A percentile compares a stretch with the other conserved stretches of the same genome.
Evolutionary conservation across 2,797 vertebrate species (phyloP).

Genomic region (Sebastes umbrosus): DNA sequence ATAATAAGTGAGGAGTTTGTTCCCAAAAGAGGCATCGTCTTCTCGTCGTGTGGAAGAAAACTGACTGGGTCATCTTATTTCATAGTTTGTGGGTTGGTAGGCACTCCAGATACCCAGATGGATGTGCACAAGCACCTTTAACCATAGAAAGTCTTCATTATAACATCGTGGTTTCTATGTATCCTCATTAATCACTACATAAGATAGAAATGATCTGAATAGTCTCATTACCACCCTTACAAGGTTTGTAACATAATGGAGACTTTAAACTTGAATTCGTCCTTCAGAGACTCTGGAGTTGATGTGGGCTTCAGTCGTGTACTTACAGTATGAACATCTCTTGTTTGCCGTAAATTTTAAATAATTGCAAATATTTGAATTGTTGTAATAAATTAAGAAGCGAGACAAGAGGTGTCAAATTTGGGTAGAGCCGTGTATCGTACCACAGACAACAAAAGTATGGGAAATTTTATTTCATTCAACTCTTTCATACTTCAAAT

Average conservation of each 20-base stretch:
- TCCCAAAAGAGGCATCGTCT: too few relatives aligned
- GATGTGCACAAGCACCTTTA: too few relatives aligned
- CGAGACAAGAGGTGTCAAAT: too few relatives aligned
- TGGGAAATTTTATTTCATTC: neutral
- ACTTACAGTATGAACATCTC: neutral
- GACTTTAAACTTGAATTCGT: neutral
- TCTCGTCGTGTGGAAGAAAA: too few relatives aligned
- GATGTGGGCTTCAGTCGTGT: neutral
- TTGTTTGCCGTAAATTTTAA: neutral
- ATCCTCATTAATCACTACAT: neutral
- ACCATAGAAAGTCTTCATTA: neutral
- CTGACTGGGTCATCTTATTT: too few relatives aligned
- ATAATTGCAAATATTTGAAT: neutral
- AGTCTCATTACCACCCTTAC: neutral
- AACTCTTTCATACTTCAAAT: neutral
- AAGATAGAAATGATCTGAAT: neutral
- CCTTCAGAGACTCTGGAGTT: neutral
- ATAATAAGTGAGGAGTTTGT: too few relatives aligned
- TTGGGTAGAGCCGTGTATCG: neutral
- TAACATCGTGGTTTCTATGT: neutral
- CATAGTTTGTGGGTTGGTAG: fast-evolving
- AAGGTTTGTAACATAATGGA: neutral
- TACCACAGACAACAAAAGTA: neutral
- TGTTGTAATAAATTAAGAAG: neutral
- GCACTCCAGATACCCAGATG: too few relatives aligned